These are phyloP conservation scores for Pemphredon lugubris DNA, from an alignment of 2,888 invertebrate species.

Conservation along the genomic window DNA sequence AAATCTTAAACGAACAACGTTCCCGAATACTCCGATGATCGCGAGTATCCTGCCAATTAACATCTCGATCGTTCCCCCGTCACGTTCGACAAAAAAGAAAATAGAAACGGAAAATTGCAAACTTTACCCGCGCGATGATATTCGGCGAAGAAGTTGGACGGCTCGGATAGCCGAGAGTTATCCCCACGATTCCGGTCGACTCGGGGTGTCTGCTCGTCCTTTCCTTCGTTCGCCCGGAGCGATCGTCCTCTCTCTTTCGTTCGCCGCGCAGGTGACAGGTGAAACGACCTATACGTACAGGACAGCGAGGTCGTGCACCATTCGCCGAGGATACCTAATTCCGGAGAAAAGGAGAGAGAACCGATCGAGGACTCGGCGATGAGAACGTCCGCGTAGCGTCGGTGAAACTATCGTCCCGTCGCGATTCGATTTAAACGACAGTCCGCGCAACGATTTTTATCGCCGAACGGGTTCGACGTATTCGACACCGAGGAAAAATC, in stretches of 20 bases:
- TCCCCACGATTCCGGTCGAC: slow-evolving; percentile 54
- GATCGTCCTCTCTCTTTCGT: slow-evolving; percentile 69
- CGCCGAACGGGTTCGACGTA: no score
- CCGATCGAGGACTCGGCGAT: slow-evolving; percentile 50
- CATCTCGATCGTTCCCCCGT: no score
- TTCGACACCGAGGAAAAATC: neutral
- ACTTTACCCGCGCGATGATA: neutral
- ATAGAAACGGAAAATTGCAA: no score
- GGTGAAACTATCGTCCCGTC: slow-evolving; percentile 45
- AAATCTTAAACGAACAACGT: no score
- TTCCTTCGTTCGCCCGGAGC: slow-evolving; percentile 61
- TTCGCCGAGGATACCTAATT: slow-evolving; percentile 64
- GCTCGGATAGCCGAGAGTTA: no score
- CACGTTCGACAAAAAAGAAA: no score
- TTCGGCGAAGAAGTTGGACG: slow-evolving; percentile 3
- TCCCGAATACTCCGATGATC: no score
- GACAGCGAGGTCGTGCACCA: slow-evolving; percentile 64
- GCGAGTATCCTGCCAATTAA: no score
- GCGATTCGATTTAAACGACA: no score
- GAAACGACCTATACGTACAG: slow-evolving; percentile 67
- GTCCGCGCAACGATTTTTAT: no score
- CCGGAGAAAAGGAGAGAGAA: slow-evolving; percentile 61
- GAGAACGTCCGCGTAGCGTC: slow-evolving; percentile 47
- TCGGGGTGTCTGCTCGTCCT: slow-evolving; percentile 50
- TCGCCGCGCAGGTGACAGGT: slow-evolving; percentile 67